A percentile compares a stretch with the other conserved stretches of the same genome.
These are phyloP conservation scores for Podarcis cretensis DNA, from an alignment of 2,113 vertebrate species.

Conservation along the genomic window DNA sequence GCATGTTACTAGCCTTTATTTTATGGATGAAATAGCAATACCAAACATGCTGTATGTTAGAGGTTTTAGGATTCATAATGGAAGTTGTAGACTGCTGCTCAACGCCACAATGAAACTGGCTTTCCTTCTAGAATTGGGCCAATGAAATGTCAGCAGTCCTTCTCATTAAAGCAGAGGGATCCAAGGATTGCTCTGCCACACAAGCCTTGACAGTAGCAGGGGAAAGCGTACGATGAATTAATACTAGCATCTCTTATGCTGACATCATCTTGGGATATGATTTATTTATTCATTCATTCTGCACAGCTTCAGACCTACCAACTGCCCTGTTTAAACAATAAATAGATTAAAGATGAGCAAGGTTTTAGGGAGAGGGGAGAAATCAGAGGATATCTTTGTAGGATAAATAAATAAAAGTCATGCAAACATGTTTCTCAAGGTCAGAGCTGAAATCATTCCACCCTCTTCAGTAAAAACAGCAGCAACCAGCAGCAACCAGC, in stretches of 20 bases:
- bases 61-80: constrained; percentile 12
- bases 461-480: background rate
- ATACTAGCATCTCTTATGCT: background rate
- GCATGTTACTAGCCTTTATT: background rate
- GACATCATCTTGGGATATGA: constrained; percentile 3
- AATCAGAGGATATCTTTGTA: background rate
- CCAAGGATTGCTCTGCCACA: background rate
- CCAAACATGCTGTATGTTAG: background rate
- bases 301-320: background rate
- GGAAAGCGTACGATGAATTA: constrained; percentile 14
- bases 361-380: background rate
- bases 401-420: constrained; percentile 15
- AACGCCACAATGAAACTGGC: background rate
- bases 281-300: constrained; percentile 27
- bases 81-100: background rate
- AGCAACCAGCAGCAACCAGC: background rate
- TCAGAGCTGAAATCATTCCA: constrained; percentile 15
- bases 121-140: constrained; percentile 13
- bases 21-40: background rate
- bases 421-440: background rate
- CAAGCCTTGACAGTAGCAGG: background rate
- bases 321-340: constrained; percentile 6
- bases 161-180: constrained; percentile 4
- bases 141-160: constrained; percentile 18
- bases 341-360: background rate